Evolutionary conservation across 2,113 vertebrate species (phyloP), one percentile per base, ranked within the genome.

Genomic region (Vulpes vulpes): DNA sequence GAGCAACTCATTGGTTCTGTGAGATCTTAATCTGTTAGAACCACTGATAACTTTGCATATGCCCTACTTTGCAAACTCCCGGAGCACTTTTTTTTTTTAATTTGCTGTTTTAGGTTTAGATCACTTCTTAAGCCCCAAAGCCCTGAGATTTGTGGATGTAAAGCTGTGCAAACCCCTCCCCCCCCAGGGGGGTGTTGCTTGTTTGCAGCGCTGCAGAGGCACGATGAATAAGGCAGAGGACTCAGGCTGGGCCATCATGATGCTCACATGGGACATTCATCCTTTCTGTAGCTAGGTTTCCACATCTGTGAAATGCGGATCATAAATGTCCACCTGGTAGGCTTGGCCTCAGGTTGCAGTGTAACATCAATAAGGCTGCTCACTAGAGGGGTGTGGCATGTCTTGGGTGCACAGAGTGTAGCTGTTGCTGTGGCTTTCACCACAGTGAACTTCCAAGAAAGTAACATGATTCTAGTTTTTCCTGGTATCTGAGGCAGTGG

Each of bases 11-110:
- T 64, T 90, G 67, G 43, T 89, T 69, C 76, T 23, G 11, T 89
- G 67, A 92, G 23, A 80, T 55, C 81, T 92, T 83, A 80, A 30
- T 91, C 22, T 86, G 3, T 59, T 85, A 73, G 86, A 96, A 90
- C 9, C 25, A 15, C n/a, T 69, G 53, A 11, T 69, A 43, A 43
- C 43, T 43, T 43, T 43, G 43, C 43, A 43, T 43, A 43, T 43
- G 43, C 43, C 43, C 43, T 43, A 82, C 64, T 96, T 92, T 60
- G 32, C n/a, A 73, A 97, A 59, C 22, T 59, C 19, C 60, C 10
- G 32, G 67, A 73, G 19, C 16, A 5, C 43, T 20, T 53, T 64
- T 71, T 14, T 71, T 2, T 64, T 53, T 78, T 6, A 43, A n/a
- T 20, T 74, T 67, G 22, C 38, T 67, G 0, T 79, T 35, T 67